These are phyloP conservation scores for Labia minor DNA, from an alignment of 2,888 invertebrate genomes.

Conservation along the genomic window DNA sequence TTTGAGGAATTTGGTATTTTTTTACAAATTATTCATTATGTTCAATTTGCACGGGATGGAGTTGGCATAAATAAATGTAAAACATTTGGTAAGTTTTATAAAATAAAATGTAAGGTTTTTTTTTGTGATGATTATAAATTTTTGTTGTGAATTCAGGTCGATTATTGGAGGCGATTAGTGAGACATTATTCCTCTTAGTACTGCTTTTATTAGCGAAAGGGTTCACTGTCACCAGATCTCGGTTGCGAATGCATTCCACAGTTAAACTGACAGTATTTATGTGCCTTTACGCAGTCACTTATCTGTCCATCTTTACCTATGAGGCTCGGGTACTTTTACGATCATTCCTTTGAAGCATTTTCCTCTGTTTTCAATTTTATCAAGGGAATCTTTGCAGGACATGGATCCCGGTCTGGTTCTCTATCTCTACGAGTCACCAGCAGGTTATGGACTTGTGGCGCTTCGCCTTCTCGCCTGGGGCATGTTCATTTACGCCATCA, in stretches of 20 bases:
- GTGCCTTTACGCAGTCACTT: slow-evolving; percentile 61
- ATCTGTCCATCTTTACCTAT: slow-evolving; percentile 65
- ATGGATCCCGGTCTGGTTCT: slow-evolving; percentile 87
- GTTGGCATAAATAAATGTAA: slow-evolving; percentile 42
- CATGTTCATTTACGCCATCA: slow-evolving; percentile 57
- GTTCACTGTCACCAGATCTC: slow-evolving; percentile 77
- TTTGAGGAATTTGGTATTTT: slow-evolving; percentile 61
- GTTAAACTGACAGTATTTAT: slow-evolving; percentile 71
- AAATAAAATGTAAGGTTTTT: neutral
- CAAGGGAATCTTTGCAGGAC: slow-evolving; percentile 43
- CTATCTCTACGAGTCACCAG: slow-evolving; percentile 82
- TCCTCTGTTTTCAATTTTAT: no score
- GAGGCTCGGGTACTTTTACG: slow-evolving; percentile 53
- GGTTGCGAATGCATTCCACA: slow-evolving; percentile 58
- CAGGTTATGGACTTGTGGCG: slow-evolving; percentile 71
- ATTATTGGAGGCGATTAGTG: slow-evolving; percentile 58
- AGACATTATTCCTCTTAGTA: slow-evolving; percentile 64
- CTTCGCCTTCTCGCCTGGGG: slow-evolving; percentile 70
- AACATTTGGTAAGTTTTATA: slow-evolving; percentile 36
- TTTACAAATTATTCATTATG: slow-evolving; percentile 56
- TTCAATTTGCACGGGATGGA: slow-evolving; percentile 68
- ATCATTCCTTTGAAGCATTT: no score
- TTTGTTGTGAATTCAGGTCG: no score
- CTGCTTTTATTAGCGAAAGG: slow-evolving; percentile 78
- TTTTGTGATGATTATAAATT: no score